Evolutionary conservation across 64 coral and sea anemone genomes (phyloP).

Genomic region (Platygyra sinensis): DNA sequence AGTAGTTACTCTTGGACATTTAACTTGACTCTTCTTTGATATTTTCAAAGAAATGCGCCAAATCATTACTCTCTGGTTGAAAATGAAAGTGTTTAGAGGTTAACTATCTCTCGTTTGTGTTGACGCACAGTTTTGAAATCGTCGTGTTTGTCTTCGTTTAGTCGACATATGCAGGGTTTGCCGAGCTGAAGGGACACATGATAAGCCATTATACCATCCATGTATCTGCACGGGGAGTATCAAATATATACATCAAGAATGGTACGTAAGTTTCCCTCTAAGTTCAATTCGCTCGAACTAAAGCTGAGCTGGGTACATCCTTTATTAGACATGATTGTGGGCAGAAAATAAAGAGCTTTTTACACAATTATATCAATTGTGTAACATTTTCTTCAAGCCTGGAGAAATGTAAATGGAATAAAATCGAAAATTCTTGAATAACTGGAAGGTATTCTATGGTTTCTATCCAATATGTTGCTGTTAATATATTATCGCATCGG

Average conservation of each 20-base stretch:
- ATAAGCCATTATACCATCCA: conserved; percentile 91
- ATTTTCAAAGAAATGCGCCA: background rate
- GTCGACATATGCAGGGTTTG: conserved; percentile 97
- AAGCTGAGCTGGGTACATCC: too few relatives aligned
- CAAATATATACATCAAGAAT: conserved; percentile 98
- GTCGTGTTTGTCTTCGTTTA: conserved; percentile 18
- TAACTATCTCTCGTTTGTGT: background rate
- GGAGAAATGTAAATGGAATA: too few relatives aligned
- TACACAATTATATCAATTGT: background rate
- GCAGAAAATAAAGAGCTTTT: background rate
- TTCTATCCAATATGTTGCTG: too few relatives aligned
- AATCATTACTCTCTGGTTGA: background rate
- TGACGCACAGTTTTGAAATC: conserved; percentile 6
- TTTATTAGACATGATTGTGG: too few relatives aligned
- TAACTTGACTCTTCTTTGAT: background rate
- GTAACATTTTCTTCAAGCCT: background rate
- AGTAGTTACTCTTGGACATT: background rate
- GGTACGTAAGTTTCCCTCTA: conserved; percentile 41
- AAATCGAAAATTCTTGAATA: too few relatives aligned
- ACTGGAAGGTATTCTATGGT: too few relatives aligned
- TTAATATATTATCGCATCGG: too few relatives aligned
- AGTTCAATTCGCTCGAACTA: too few relatives aligned
- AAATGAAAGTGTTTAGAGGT: background rate
- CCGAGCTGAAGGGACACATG: conserved; percentile 90
- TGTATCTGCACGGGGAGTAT: conserved; percentile 99